A percentile compares a stretch with the other conserved stretches of the same genome.
These are phyloP conservation scores for Hymenochirus boettgeri DNA, from an alignment of 2,113 vertebrate species.

Conservation along the genomic window DNA sequence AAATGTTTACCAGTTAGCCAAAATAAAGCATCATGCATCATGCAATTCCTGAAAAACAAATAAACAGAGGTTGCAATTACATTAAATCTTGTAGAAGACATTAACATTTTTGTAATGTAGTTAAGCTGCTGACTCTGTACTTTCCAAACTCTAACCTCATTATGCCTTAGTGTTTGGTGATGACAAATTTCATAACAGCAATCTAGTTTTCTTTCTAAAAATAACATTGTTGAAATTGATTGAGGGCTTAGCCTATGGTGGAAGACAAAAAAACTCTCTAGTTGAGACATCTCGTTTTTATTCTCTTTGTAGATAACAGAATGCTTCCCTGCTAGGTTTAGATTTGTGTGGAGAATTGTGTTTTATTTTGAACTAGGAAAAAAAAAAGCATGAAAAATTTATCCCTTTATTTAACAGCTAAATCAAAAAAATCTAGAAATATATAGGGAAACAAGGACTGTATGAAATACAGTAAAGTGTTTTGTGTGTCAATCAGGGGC, in stretches of 20 bases:
- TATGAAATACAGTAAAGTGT: too few relatives aligned
- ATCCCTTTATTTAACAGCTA: slow-evolving; percentile 26
- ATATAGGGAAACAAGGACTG: too few relatives aligned
- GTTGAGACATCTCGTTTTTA: slow-evolving; percentile 24
- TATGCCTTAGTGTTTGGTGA: slow-evolving; percentile 30
- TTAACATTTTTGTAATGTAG: slow-evolving; percentile 2
- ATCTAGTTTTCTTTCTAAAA: slow-evolving; percentile 24
- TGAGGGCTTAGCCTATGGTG: slow-evolving; percentile 33
- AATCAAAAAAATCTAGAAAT: too few relatives aligned
- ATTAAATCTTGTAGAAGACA: too few relatives aligned
- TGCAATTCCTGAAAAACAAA: too few relatives aligned
- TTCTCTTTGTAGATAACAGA: slow-evolving; percentile 34
- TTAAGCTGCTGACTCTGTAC: slow-evolving; percentile 19
- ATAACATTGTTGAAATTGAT: slow-evolving; percentile 31
- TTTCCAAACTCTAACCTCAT: slow-evolving; percentile 30
- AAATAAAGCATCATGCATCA: too few relatives aligned
- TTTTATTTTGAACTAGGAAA: slow-evolving; percentile 31
- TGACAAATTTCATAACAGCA: slow-evolving; percentile 29
- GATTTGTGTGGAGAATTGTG: slow-evolving; percentile 25
- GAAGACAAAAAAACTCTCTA: slow-evolving; percentile 14
- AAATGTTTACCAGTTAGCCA: too few relatives aligned
- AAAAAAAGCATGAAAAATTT: slow-evolving; percentile 28
- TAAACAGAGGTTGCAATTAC: too few relatives aligned
- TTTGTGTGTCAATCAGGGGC: too few relatives aligned
- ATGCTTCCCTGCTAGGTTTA: slow-evolving; percentile 21